phyloP scores from a whole-genome alignment of 2,888 invertebrate genomes.

The Ashinkailepas kermadecensis region DNA sequence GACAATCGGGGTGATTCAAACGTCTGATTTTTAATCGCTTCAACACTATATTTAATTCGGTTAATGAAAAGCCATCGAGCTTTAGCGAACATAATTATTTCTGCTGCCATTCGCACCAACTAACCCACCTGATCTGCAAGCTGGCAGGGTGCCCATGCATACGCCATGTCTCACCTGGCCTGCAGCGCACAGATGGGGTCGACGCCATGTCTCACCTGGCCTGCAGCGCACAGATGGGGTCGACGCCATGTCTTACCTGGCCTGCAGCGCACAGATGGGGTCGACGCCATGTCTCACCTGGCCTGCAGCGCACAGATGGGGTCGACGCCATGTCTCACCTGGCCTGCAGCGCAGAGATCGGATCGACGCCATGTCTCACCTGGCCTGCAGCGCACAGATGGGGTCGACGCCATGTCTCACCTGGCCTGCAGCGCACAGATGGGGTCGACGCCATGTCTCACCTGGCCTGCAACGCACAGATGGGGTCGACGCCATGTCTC shows the following conservation, averaged over 20 bases:
- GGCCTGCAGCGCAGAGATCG: conserved; percentile 94
- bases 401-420: conserved; percentile 80
- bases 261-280: conserved; percentile 95
- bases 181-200: conserved; percentile 97
- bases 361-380: conserved; percentile 71
- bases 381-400: conserved; percentile 90
- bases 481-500: conserved; percentile 66
- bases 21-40: too few relatives aligned
- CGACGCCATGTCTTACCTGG: conserved; percentile 60
- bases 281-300: conserved; percentile 61
- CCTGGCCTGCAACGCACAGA: conserved; percentile 85
- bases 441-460: conserved; percentile 80
- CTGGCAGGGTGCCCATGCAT: too few relatives aligned
- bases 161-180: conserved; percentile 47
- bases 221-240: conserved; percentile 95
- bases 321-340: conserved; percentile 62
- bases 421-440: conserved; percentile 90
- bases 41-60: too few relatives aligned
- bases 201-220: conserved; percentile 60
- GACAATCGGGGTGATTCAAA: too few relatives aligned
- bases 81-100: too few relatives aligned
- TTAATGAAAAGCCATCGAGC: too few relatives aligned
- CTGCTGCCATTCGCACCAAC: too few relatives aligned
- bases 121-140: too few relatives aligned
- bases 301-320: conserved; percentile 97